Conservation (phyloP, 2,113 vertebrate genomes). For the Nothocercus julius region DNA sequence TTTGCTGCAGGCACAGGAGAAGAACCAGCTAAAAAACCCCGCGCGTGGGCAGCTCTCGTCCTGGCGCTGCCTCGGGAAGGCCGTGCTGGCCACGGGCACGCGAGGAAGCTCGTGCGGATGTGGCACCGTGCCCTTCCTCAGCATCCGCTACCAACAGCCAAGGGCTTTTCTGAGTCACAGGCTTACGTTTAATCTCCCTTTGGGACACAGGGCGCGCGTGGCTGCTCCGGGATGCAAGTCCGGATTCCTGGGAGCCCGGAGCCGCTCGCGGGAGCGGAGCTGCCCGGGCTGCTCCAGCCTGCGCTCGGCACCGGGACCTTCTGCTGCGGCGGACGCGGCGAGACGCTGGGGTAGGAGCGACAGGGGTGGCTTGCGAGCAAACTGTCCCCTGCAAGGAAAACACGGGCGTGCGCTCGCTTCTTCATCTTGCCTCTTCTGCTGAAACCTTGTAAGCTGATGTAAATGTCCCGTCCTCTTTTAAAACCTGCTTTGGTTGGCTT, state of each 20-base stretch:
- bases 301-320: neutral
- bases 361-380: rapidly evolving
- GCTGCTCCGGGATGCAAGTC: neutral
- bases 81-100: rapidly evolving
- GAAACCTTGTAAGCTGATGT: neutral
- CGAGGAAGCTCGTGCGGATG: neutral
- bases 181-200: neutral
- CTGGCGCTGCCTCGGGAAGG: neutral
- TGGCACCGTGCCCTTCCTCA: rapidly evolving
- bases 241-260: rapidly evolving
- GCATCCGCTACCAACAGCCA: neutral
- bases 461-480: neutral
- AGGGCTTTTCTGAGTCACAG: neutral
- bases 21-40: neutral
- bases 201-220: neutral
- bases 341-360: neutral
- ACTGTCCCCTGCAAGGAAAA: neutral
- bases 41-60: neutral
- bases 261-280: neutral
- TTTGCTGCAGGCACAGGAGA: neutral
- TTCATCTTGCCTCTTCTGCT: neutral
- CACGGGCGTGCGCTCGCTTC: neutral
- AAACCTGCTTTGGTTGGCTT: neutral
- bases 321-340: neutral
- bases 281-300: neutral